These are phyloP conservation scores for Trachemys scripta DNA, from an alignment of 2,113 vertebrate species.

Conservation along the genomic window DNA sequence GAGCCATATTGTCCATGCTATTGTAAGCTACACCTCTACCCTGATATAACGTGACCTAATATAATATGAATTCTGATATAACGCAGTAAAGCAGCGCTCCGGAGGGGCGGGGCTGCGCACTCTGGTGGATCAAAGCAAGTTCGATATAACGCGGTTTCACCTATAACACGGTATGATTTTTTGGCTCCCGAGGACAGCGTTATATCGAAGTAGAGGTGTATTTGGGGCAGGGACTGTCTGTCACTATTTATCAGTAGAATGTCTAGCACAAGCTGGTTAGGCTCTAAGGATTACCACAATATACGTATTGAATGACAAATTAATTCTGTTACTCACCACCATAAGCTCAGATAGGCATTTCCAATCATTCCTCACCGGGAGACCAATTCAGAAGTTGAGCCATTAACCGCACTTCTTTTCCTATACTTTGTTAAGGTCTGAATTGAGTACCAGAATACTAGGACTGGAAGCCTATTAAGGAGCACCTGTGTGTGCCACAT, in stretches of 20 bases:
- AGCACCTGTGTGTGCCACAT: neutral
- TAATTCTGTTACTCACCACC: neutral
- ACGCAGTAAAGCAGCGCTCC: too few relatives aligned
- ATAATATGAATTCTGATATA: too few relatives aligned
- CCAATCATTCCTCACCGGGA: neutral
- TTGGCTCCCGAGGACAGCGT: too few relatives aligned
- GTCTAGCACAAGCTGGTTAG: accelerated
- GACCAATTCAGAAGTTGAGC: neutral
- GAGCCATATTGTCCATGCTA: accelerated
- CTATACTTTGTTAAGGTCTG: neutral
- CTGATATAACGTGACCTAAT: too few relatives aligned
- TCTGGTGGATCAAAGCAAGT: too few relatives aligned
- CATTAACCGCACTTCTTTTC: neutral
- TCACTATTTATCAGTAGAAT: accelerated
- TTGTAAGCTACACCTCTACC: neutral
- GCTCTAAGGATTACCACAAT: accelerated
- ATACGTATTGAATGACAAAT: neutral
- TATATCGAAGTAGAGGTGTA: too few relatives aligned
- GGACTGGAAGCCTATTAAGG: neutral
- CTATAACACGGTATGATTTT: too few relatives aligned
- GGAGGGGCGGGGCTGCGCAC: too few relatives aligned
- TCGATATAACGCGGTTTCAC: too few relatives aligned
- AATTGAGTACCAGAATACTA: accelerated
- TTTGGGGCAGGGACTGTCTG: neutral
- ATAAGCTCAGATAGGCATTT: accelerated